These are phyloP conservation scores for Archips xylosteana DNA, from an alignment of 2,888 invertebrate species.

Conservation along the genomic window DNA sequence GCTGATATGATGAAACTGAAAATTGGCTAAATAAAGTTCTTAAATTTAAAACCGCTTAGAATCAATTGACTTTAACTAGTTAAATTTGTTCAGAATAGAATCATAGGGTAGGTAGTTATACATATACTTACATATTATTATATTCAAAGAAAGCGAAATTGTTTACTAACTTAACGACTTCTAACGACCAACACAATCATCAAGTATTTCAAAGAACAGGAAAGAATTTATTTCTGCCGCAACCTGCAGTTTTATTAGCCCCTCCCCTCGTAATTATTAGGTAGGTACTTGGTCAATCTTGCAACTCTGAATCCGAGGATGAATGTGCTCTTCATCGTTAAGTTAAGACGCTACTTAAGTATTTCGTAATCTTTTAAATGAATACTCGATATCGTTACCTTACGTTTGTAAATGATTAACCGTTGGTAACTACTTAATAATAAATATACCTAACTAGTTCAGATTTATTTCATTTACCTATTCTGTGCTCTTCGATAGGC, in stretches of 20 bases:
- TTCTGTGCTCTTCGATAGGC: too few species aligned
- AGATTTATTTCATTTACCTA: too few species aligned
- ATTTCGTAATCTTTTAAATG: slow-evolving; percentile 22
- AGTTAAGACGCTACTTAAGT: neutral
- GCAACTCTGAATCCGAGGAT: slow-evolving; percentile 12
- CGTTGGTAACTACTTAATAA: too few species aligned
- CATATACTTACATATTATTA: too few species aligned
- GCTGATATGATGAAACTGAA: too few species aligned
- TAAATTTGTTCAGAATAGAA: too few species aligned
- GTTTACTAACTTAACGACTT: neutral
- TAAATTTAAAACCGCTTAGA: too few species aligned
- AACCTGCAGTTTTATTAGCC: neutral
- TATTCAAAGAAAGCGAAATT: too few species aligned
- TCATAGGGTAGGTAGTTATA: too few species aligned
- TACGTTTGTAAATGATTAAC: too few species aligned
- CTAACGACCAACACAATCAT: neutral
- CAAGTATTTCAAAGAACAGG: neutral
- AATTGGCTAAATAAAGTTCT: too few species aligned
- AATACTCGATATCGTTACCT: neutral
- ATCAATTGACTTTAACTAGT: neutral
- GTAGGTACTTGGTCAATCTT: slow-evolving; percentile 6
- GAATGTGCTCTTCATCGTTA: slow-evolving; percentile 32
- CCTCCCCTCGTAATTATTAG: slow-evolving; percentile 4
- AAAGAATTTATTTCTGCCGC: slow-evolving; percentile 9
- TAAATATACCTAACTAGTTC: too few species aligned